phyloP scores from a whole-genome alignment of 1,140 invertebrate genomes.

The Marisa cornuarietis region DNA sequence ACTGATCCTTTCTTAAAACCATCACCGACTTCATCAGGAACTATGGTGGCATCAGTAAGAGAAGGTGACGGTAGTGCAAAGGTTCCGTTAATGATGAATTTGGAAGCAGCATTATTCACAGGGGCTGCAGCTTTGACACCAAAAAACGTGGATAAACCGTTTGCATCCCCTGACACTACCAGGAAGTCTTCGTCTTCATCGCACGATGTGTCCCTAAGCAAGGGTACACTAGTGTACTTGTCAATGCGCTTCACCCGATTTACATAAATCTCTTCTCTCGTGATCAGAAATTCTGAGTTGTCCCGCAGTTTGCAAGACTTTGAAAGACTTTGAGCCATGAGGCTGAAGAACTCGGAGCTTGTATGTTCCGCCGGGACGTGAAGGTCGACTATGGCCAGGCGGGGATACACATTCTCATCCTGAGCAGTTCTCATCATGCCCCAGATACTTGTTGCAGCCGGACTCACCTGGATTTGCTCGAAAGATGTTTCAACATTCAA shows the following conservation, averaged over 20 bases:
- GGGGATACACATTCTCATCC: constrained; percentile 21
- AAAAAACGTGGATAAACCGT: neutral
- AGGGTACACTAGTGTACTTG: neutral
- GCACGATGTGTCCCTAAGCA: constrained; percentile 22
- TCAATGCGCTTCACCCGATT: constrained; percentile 7
- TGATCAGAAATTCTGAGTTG: constrained; percentile 7
- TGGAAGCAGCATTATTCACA: neutral
- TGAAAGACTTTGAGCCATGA: neutral
- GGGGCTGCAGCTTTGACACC: too few species aligned
- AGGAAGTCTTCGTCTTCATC: constrained; percentile 29
- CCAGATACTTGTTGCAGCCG: constrained; percentile 20
- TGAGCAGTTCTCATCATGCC: constrained; percentile 16
- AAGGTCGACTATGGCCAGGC: constrained; percentile 6
- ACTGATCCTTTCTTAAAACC: neutral
- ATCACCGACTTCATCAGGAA: neutral
- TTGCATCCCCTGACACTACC: constrained; percentile 39
- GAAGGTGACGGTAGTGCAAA: neutral
- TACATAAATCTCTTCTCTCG: neutral
- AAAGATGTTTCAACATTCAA: neutral
- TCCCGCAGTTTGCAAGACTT: neutral
- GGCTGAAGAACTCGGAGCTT: neutral
- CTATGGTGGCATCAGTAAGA: neutral
- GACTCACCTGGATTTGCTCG: constrained; percentile 2
- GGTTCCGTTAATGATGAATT: neutral
- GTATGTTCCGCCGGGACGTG: neutral